Evolutionary conservation across 2,113 vertebrate species (phyloP).

Genomic region (Cheirogaleus medius): DNA sequence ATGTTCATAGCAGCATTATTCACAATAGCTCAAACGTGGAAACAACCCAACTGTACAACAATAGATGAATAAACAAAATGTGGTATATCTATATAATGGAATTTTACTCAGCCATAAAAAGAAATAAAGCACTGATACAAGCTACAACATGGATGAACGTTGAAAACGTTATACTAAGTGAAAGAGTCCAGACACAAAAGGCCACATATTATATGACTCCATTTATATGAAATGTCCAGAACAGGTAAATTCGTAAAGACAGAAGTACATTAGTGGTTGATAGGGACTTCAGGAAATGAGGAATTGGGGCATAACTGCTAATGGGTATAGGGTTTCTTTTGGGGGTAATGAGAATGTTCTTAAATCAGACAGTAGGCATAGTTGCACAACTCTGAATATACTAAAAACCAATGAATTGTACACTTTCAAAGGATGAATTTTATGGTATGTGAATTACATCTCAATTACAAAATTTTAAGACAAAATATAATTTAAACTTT

Average conservation of each 20-base stretch:
- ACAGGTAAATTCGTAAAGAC: background rate
- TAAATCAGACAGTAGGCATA: background rate
- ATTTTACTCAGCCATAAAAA: conserved; percentile 18
- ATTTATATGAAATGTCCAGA: conserved; percentile 22
- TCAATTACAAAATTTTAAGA: conserved; percentile 36
- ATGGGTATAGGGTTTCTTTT: background rate
- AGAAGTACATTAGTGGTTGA: background rate
- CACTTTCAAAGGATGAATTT: conserved; percentile 17
- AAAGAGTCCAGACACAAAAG: background rate
- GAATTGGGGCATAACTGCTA: background rate
- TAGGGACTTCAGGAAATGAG: background rate
- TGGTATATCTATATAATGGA: background rate
- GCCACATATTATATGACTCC: background rate
- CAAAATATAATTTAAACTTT: conserved; percentile 44
- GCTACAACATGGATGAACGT: background rate
- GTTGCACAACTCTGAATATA: conserved; percentile 14
- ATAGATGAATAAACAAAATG: conserved; percentile 12
- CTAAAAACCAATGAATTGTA: conserved; percentile 7
- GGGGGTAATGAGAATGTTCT: conserved; percentile 26
- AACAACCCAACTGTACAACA: background rate
- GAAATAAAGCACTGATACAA: conserved; percentile 1
- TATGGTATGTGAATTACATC: conserved; percentile 15
- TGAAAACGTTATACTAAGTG: conserved; percentile 21
- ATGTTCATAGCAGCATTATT: background rate
- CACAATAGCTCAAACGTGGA: background rate